These are phyloP conservation scores for Athalia circularis DNA, from an alignment of 2,888 invertebrate species.

Conservation along the genomic window DNA sequence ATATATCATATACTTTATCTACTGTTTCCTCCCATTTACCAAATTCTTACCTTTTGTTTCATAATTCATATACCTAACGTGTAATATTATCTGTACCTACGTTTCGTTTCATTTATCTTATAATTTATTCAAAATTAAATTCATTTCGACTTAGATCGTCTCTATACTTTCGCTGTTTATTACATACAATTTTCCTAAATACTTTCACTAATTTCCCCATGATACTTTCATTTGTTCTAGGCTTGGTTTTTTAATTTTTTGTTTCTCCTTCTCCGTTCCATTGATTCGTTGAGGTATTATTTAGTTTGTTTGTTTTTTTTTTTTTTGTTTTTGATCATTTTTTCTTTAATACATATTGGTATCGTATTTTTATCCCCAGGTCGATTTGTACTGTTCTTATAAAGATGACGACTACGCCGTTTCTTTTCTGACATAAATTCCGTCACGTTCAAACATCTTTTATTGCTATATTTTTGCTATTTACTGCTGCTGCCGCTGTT, in stretches of 20 bases:
- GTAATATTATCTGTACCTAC: not conserved
- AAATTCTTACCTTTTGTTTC: slow-evolving; percentile 23
- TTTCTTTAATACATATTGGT: not conserved
- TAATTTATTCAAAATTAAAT: slow-evolving; percentile 18
- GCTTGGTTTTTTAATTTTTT: slow-evolving; percentile 10
- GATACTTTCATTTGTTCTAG: slow-evolving; percentile 40
- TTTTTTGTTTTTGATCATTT: slow-evolving; percentile 1
- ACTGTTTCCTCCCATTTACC: not conserved
- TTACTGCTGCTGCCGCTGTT: not conserved
- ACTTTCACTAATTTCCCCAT: slow-evolving; percentile 32
- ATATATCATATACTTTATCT: slow-evolving; percentile 1
- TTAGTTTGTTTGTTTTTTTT: not conserved
- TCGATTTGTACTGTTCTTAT: slow-evolving; percentile 38
- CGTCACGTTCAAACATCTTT: slow-evolving; percentile 40
- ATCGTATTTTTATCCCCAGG: slow-evolving; percentile 17
- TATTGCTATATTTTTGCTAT: slow-evolving; percentile 51
- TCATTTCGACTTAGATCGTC: slow-evolving; percentile 16
- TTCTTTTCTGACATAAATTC: slow-evolving; percentile 18
- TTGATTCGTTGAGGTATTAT: slow-evolving; percentile 36
- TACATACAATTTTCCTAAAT: slow-evolving; percentile 35
- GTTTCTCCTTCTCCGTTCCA: slow-evolving; percentile 12
- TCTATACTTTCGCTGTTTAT: slow-evolving; percentile 27
- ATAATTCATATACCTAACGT: slow-evolving; percentile 13
- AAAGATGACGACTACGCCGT: slow-evolving; percentile 9
- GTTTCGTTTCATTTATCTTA: slow-evolving; percentile 29